Percentiles rank a stretch among this genome's conserved stretches.
phyloP scores from a whole-genome alignment of 2,113 vertebrate genomes.

The Choloepus hoffmanni region DNA sequence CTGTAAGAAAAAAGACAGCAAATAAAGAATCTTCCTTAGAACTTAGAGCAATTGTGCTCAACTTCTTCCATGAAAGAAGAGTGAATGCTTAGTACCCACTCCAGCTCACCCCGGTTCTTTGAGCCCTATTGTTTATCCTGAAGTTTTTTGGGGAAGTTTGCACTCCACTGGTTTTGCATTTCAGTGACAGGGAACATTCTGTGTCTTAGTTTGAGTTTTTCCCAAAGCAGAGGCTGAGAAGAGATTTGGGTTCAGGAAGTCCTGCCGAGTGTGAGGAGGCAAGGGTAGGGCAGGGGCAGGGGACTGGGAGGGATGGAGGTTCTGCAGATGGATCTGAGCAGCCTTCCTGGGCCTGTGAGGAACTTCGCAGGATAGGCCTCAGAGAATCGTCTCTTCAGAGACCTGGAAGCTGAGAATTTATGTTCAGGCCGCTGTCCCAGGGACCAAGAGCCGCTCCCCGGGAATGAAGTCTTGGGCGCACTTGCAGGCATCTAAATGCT shows the following conservation, averaged over 20 bases:
- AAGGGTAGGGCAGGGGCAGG: not conserved
- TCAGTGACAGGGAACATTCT: not conserved
- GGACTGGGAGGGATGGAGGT: not conserved
- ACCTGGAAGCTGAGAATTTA: too few relatives aligned
- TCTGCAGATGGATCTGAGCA: not conserved
- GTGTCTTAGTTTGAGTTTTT: not conserved
- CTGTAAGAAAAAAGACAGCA: not conserved
- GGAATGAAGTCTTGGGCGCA: too few relatives aligned
- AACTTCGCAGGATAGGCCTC: too few relatives aligned
- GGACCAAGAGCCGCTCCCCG: too few relatives aligned
- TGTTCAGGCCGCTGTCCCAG: too few relatives aligned
- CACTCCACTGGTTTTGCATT: not conserved
- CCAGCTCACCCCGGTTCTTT: not conserved
- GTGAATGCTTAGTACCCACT: accelerated
- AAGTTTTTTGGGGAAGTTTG: not conserved
- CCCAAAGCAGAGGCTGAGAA: not conserved
- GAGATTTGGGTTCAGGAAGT: not conserved
- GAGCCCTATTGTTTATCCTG: not conserved
- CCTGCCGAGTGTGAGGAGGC: not conserved
- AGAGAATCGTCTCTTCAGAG: too few relatives aligned
- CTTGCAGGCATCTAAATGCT: too few relatives aligned
- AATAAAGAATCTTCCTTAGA: not conserved
- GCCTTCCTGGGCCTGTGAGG: too few relatives aligned
- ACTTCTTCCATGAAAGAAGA: not conserved
- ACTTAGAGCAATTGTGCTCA: not conserved